Base-by-base conservation (phyloP, 2,113 vertebrate genomes). In the Eupsittula cactorum region DNA sequence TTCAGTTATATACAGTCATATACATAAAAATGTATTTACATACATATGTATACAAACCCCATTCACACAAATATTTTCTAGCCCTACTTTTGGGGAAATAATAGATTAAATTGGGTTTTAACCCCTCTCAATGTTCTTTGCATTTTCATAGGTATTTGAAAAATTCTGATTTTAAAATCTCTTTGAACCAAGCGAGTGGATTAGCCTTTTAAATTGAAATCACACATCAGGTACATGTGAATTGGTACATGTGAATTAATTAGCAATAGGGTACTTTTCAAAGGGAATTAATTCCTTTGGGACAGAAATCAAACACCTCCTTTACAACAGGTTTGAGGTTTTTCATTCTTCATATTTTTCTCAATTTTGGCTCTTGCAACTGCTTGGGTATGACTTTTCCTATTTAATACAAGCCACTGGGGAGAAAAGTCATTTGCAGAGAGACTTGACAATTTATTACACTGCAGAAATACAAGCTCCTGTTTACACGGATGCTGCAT, bases 171-270 rank as follows among this genome's bases (percentile, higher is more conserved):
- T 95, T 88, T 83, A 9, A 88, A 88, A 46, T 1, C 9, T 74
- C 73, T 93, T 84, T 79, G 81, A 95, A 95, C 57, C 57, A 69
- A 35, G 39, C 50, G 47, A 79, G 69, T 8, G 39, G 69, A 74
- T 93, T 93, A 71, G 86, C 33, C 71, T 90, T 91, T 92, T 74
- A 85, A 96, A 92, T 31, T 77, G 82, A 96, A 94, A 94, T 80
- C 84, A 90, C 25, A 44, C 49, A 62, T 85, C 75, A 88, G 63
- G 53, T 94, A 63, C 46, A 73, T 44, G 41, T 74, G 57, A 95
- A 79, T 87, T 79, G 70, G 59, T 93, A 63, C 46, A 65, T 44
- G 41, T 77, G 63, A 95, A 82, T 85, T 79, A 91, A 93, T 90
- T 94, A 90, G 87, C 87, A 85, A 44, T 37, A 64, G 33, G 80